Evolutionary conservation across 2,888 invertebrate species (phyloP), one percentile per base, ranked within the genome.

Genomic region (Miltochrista miniata): DNA sequence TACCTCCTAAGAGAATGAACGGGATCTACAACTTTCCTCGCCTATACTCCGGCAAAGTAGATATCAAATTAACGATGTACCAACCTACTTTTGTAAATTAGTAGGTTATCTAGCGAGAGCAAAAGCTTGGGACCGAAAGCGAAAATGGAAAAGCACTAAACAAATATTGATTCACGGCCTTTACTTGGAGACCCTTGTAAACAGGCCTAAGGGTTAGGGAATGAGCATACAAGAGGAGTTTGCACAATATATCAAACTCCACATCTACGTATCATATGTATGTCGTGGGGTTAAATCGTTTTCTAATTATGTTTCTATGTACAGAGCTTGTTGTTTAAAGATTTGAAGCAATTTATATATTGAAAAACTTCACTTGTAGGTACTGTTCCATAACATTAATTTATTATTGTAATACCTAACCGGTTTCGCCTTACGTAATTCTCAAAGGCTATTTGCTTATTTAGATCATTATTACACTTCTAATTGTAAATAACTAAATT

Each of bases 111-210:
- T 61, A 61, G 63, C 66, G 56, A 52, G 58, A 63, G 63, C 64
- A 55, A 68, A 76, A 79, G 68, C 74, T 69, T 61, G 52, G 41
- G 54, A 67, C 74, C 74, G 80, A 74, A 77, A 70, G 76, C 76
- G 73, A 72, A 76, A 80, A 71, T 74, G 70, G 72, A 71, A 72
- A 66, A 75, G 81, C 74, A 70, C 66, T 64, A 69, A 60, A 62
- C 80, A 83, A 85, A 85, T 83, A 85, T 85, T 85, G 82, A 81
- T 79, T 78, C 73, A 59, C 64, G 72, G 59, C 70, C 76, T 68
- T 72, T 68, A 76, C 74, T 81, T 74, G 41, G 59, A 66, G 70
- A 56, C 71, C 74, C 68, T 53, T 49, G 64, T 76, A 80, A 81
- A 83, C 76, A 79, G 50, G 30, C 48, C 61, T 59, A 64, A 65